Evolutionary conservation across 2,888 invertebrate species (phyloP), one percentile per base, ranked within the genome.

Genomic region (Ischnura elegans): DNA sequence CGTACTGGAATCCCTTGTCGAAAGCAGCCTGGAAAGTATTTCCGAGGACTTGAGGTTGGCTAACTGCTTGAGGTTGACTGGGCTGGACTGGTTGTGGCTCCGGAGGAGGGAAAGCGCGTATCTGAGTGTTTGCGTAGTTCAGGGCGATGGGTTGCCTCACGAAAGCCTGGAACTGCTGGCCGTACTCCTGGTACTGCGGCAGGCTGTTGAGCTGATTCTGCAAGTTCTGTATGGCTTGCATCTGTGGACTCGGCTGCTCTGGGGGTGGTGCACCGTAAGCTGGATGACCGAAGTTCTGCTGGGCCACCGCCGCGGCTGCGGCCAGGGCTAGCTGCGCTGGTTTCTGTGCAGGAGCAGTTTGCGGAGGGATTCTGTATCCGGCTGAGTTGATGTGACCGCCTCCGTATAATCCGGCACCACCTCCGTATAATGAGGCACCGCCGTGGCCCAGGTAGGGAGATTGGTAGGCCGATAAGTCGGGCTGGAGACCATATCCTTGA

Each of bases 281-380:
- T 19, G 90, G 90, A 47, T 90, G 42, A n/a, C 90, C 90, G 61
- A 90, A 90, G 90, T 90, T 90, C 90, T 90, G 90, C 29, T 90
- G 90, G 5, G 90, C 90, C 3, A 90, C 61, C 25, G 90, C 90
- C 1, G 90, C 90, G 90, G 90, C 90, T 5, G 90, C 90, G 8
- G 90, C 90, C 1, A 90, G 61, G 21, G 90, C 90, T 25, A 90
- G 43, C 43, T 90, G 90, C 25, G 55, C 90, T 13, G 90, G 90
- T 55, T 90, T 90, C 90, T 90, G 90, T 10, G 55, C 61, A 6
- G 61, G 61, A 2, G 90, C 90, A 19, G 16, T 25, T 36, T 90
- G 90, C 5, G 90, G 90, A 5, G 90, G 90, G 45, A 90, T 90
- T 42, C 43, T 29, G 36, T 76, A 76, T 29, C 66, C 66, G 36